These are phyloP conservation scores for Probaryconus sp. DNA, from an alignment of 1,140 invertebrate genomes.

Conservation along the genomic window DNA sequence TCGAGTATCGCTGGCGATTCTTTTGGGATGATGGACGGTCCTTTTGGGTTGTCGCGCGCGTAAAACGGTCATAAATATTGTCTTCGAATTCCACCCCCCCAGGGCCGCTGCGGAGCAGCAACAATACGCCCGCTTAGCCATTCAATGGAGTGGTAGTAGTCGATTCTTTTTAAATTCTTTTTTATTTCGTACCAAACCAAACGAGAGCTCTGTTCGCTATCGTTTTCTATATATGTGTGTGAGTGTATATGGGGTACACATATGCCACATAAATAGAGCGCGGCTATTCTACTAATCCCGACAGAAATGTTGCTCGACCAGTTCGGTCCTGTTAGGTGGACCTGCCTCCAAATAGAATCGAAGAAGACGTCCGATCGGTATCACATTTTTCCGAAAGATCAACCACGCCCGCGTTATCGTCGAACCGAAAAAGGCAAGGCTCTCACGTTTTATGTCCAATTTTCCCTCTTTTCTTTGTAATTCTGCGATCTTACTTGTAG, in stretches of 20 bases:
- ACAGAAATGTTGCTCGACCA: slow-evolving; percentile 56
- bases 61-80: slow-evolving; percentile 64
- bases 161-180: slow-evolving; percentile 57
- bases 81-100: slow-evolving; percentile 55
- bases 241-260: background rate
- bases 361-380: slow-evolving; percentile 42
- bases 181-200: slow-evolving; percentile 34
- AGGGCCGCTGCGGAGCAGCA: slow-evolving; percentile 36
- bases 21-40: slow-evolving; percentile 57
- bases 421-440: slow-evolving; percentile 32
- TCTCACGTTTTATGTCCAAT: slow-evolving; percentile 24
- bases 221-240: background rate
- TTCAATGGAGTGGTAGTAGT: slow-evolving; percentile 63
- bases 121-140: slow-evolving; percentile 63
- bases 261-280: slow-evolving; percentile 37
- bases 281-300: slow-evolving; percentile 41
- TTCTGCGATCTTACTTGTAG: slow-evolving; percentile 17
- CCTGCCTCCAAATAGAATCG: slow-evolving; percentile 31
- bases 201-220: slow-evolving; percentile 4
- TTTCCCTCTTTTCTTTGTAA: background rate
- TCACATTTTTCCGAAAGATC: slow-evolving; percentile 56
- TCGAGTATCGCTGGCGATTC: slow-evolving; percentile 49
- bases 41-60: slow-evolving; percentile 57
- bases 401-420: slow-evolving; percentile 52
- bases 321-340: slow-evolving; percentile 39